These are phyloP conservation scores for Corythucha ciliata DNA, from an alignment of 2,888 invertebrate genomes.

Conservation along the genomic window DNA sequence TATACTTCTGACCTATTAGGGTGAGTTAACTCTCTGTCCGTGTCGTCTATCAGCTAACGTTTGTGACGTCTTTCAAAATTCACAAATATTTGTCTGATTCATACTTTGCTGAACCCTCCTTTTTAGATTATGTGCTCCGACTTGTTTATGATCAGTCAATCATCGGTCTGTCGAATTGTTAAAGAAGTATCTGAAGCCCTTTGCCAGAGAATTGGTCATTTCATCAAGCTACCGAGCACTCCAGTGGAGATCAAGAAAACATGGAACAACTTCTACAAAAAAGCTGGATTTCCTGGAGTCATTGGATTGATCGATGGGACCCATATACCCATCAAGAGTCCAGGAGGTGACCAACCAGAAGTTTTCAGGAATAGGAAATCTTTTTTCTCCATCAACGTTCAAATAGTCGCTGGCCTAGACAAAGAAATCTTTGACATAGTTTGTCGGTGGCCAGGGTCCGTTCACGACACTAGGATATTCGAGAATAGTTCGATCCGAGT, in stretches of 20 bases:
- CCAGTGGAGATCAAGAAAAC: neutral
- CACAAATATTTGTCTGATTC: too few relatives aligned
- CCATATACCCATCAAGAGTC: neutral
- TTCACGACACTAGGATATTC: neutral
- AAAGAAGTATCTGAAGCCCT: slow-evolving; percentile 3
- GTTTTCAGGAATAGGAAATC: too few relatives aligned
- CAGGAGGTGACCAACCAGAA: neutral
- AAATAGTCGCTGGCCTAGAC: too few relatives aligned
- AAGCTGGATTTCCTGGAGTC: neutral
- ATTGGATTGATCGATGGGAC: slow-evolving; percentile 3
- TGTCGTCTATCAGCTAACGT: too few relatives aligned
- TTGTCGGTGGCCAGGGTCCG: slow-evolving; percentile 2
- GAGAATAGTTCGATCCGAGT: neutral
- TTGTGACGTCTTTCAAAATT: too few relatives aligned
- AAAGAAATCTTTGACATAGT: neutral
- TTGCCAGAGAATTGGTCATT: neutral
- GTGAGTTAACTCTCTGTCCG: too few relatives aligned
- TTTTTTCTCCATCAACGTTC: slow-evolving; percentile 5
- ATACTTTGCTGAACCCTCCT: too few relatives aligned
- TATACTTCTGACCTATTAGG: too few relatives aligned
- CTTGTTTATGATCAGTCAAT: neutral
- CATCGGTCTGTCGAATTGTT: neutral
- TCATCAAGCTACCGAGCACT: neutral
- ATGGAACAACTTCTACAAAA: neutral
- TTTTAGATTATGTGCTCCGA: neutral